phyloP scores from a whole-genome alignment of 2,888 invertebrate genomes.

The Nemurella pictetii region DNA sequence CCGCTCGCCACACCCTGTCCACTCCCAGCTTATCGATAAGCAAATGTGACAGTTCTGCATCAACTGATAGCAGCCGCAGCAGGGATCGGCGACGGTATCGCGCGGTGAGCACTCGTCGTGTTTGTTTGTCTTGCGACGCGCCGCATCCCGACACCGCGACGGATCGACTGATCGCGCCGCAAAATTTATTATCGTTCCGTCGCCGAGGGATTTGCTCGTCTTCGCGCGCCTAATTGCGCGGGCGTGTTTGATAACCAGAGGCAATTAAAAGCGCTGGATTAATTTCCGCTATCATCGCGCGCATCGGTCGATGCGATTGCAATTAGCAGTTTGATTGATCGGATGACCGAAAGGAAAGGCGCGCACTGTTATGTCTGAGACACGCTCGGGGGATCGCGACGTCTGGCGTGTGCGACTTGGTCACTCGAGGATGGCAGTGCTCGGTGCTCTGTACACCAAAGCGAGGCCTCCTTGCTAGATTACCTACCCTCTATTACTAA shows the following conservation, averaged over 20 bases:
- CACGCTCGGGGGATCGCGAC: neutral
- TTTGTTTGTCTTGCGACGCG: neutral
- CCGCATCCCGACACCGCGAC: neutral
- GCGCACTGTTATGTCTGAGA: neutral
- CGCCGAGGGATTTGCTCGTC: neutral
- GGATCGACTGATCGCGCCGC: neutral
- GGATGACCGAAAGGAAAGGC: neutral
- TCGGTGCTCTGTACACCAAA: neutral
- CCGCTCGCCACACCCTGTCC: neutral
- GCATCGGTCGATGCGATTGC: neutral
- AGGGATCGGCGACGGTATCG: no score
- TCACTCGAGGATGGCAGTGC: neutral
- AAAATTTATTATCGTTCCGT: neutral
- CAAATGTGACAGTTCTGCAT: neutral
- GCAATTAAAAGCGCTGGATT: neutral
- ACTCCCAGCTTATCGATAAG: neutral
- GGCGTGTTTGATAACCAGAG: neutral
- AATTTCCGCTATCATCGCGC: conserved; percentile 1
- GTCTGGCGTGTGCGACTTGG: conserved; percentile 6
- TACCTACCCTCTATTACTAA: neutral
- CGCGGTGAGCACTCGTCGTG: neutral
- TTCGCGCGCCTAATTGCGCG: neutral
- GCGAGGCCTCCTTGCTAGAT: no score
- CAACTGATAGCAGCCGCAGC: neutral
- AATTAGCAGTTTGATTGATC: neutral